phyloP scores from a whole-genome alignment of 2,888 invertebrate species.

The Brenthis hecate region DNA sequence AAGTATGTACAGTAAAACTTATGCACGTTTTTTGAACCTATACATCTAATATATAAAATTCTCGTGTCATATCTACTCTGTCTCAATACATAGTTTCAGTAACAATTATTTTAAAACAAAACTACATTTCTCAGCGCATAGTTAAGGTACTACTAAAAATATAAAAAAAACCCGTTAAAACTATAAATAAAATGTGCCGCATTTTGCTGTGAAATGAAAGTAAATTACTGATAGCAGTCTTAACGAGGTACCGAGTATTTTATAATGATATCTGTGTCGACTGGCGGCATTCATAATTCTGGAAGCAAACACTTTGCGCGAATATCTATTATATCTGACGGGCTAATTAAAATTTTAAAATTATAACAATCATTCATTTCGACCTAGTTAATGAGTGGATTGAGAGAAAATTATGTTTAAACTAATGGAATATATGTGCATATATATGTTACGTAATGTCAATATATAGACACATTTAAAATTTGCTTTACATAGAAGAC shows the following conservation, averaged over 20 bases:
- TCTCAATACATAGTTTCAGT: too few species aligned
- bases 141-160: background rate
- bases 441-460: too few species aligned
- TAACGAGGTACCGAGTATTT: slow-evolving; percentile 14
- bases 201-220: slow-evolving; percentile 4
- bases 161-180: background rate
- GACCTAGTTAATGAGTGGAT: background rate
- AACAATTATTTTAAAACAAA: background rate
- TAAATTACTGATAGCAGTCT: slow-evolving; percentile 21
- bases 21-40: too few species aligned
- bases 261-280: slow-evolving; percentile 20
- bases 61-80: too few species aligned
- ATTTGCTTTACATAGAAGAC: too few species aligned
- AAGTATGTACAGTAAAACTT: too few species aligned
- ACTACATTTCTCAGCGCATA: background rate
- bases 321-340: slow-evolving; percentile 8
- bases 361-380: slow-evolving; percentile 1
- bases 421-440: too few species aligned
- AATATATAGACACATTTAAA: too few species aligned
- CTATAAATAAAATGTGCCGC: slow-evolving; percentile 7
- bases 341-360: slow-evolving; percentile 12
- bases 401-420: too few species aligned
- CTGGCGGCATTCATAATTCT: slow-evolving; percentile 15
- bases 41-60: too few species aligned
- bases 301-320: slow-evolving; percentile 1